Conservation (phyloP, 2,797 vertebrate species). For the Craterocephalus amniculus region DNA sequence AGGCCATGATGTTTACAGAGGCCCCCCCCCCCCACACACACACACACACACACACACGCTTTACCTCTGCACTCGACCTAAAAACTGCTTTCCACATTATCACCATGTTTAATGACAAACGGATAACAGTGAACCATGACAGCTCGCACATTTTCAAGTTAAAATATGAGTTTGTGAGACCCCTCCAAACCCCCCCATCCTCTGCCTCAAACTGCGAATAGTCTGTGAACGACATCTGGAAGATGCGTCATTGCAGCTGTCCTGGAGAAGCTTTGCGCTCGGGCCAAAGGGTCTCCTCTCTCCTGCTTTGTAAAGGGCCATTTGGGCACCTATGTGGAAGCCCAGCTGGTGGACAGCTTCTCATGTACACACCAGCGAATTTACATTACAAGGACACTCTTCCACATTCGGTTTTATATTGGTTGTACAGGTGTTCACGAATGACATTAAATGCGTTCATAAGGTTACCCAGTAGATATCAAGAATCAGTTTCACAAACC, state of each 20-base stretch:
- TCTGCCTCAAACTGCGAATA: slow-evolving; percentile 51
- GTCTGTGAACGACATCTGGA: slow-evolving; percentile 79
- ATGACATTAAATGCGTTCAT: slow-evolving; percentile 1
- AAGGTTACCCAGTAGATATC: not conserved
- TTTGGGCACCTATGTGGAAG: slow-evolving; percentile 67
- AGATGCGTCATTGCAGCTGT: slow-evolving; percentile 84
- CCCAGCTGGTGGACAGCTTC: slow-evolving; percentile 75
- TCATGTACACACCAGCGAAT: slow-evolving; percentile 28
- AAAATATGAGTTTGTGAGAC: slow-evolving; percentile 66
- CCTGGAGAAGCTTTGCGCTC: slow-evolving; percentile 71
- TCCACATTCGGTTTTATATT: slow-evolving; percentile 10
- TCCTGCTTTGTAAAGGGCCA: slow-evolving; percentile 59
- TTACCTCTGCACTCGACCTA: slow-evolving; percentile 40
- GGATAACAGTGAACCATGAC: slow-evolving; percentile 55
- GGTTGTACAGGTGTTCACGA: slow-evolving; percentile 8
- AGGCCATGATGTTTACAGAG: slow-evolving; percentile 34
- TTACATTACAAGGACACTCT: slow-evolving; percentile 24
- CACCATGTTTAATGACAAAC: slow-evolving; percentile 63
- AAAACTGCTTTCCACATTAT: slow-evolving; percentile 64
- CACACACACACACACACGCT: too few relatives aligned
- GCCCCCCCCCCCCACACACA: too few relatives aligned
- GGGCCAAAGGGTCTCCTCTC: slow-evolving; percentile 78
- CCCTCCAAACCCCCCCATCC: slow-evolving; percentile 45
- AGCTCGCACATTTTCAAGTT: slow-evolving; percentile 53
- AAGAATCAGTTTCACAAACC: not conserved